These are phyloP conservation scores for Schlechtendalia chinensis DNA, from an alignment of 1,140 invertebrate genomes.

Conservation along the genomic window DNA sequence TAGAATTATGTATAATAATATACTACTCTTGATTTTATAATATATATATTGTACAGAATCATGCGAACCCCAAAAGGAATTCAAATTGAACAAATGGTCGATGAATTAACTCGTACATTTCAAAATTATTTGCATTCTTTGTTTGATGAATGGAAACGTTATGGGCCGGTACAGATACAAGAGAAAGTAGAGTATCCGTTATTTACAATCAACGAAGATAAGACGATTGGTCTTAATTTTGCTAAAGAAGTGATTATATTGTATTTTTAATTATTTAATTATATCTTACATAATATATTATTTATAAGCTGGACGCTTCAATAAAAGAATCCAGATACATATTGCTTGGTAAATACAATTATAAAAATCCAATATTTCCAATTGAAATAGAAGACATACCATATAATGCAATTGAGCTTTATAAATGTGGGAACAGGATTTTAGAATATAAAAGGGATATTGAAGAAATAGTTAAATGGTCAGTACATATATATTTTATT, in stretches of 20 bases:
- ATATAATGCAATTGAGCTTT: neutral
- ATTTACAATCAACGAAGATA: constrained; percentile 8
- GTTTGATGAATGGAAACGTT: constrained; percentile 15
- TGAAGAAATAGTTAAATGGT: constrained; percentile 25
- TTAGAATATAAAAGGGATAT: constrained; percentile 38
- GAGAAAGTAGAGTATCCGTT: neutral
- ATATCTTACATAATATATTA: neutral
- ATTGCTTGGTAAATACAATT: constrained; percentile 3
- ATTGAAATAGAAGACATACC: constrained; percentile 27
- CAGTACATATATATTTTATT: neutral
- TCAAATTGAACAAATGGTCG: neutral
- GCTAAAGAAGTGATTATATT: constrained; percentile 27
- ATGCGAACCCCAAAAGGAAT: constrained; percentile 26
- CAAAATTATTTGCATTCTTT: constrained; percentile 17
- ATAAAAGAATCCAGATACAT: constrained; percentile 36
- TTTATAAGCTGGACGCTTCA: constrained; percentile 23
- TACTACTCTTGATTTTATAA: too few species aligned
- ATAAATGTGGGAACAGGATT: constrained; percentile 20
- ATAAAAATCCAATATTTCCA: constrained; percentile 2
- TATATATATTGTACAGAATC: constrained; percentile 9
- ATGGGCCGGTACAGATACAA: neutral
- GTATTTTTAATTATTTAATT: neutral
- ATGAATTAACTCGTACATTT: neutral
- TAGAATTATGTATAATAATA: too few species aligned
- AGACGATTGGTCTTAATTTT: constrained; percentile 11